phyloP scores from a whole-genome alignment of 2,797 vertebrate genomes.

The Karalla daura region DNA sequence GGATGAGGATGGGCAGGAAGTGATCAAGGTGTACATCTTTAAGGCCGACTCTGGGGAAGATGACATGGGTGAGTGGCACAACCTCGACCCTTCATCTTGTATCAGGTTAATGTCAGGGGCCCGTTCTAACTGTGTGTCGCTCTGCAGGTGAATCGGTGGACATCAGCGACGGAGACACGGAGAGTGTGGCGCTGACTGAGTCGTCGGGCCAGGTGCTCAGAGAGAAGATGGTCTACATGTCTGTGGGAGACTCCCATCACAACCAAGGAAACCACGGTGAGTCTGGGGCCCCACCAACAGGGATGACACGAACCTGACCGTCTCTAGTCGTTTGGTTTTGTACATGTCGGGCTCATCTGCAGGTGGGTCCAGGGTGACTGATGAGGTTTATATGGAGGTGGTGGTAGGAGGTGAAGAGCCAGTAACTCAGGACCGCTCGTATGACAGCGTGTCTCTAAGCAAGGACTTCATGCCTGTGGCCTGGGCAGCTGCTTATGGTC shows the following conservation, averaged over 20 bases:
- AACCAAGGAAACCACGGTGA: slow-evolving; percentile 94
- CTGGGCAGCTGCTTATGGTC: slow-evolving; percentile 94
- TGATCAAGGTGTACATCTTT: slow-evolving; percentile 99
- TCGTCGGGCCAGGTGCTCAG: slow-evolving; percentile 90
- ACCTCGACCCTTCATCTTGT: too few species aligned
- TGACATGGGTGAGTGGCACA: slow-evolving; percentile 91
- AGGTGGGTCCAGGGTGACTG: slow-evolving; percentile 92
- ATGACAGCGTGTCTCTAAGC: slow-evolving; percentile 89
- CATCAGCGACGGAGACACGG: slow-evolving; percentile 93
- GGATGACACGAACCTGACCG: slow-evolving; percentile 46
- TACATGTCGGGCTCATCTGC: slow-evolving; percentile 66
- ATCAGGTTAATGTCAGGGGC: too few species aligned
- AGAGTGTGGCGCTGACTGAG: slow-evolving; percentile 89
- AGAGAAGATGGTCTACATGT: slow-evolving; percentile 99
- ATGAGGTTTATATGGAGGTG: slow-evolving; percentile 96
- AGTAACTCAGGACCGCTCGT: slow-evolving; percentile 88
- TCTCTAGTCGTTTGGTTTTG: slow-evolving; percentile 50
- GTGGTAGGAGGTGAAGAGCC: slow-evolving; percentile 93
- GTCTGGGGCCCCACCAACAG: too few species aligned
- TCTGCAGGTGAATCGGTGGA: slow-evolving; percentile 93
- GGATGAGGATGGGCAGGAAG: slow-evolving; percentile 96
- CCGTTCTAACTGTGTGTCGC: too few species aligned
- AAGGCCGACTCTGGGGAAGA: slow-evolving; percentile 98
- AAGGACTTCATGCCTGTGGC: slow-evolving; percentile 96
- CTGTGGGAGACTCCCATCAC: slow-evolving; percentile 93